Percentiles rank a stretch among this genome's conserved stretches.
phyloP scores from a whole-genome alignment of 2,888 invertebrate species.

The Cyclophora albipunctata region DNA sequence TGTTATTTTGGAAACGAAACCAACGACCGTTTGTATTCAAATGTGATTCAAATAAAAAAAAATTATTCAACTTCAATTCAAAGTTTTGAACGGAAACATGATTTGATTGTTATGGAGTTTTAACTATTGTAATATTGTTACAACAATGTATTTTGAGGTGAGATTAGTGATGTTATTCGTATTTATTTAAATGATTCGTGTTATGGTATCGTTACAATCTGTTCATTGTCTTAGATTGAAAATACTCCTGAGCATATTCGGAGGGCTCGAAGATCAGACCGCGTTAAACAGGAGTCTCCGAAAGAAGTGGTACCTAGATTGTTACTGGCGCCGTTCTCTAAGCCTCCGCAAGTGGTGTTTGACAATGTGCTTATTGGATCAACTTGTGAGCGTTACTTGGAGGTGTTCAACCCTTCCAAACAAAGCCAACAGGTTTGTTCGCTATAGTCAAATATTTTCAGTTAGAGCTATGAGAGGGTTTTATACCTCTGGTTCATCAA shows the following conservation, averaged over 20 bases:
- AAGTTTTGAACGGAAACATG: too few relatives aligned
- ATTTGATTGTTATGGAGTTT: too few relatives aligned
- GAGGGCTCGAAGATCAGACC: constrained; percentile 45
- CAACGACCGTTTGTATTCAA: too few relatives aligned
- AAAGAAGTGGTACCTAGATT: constrained; percentile 70
- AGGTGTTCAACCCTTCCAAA: constrained; percentile 75
- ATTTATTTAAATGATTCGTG: too few relatives aligned
- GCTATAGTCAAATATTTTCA: background rate
- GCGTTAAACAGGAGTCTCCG: constrained; percentile 37
- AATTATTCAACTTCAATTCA: too few relatives aligned
- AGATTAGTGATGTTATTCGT: too few relatives aligned
- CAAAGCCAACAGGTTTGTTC: constrained; percentile 50
- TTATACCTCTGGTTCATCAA: background rate
- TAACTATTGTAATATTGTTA: too few relatives aligned
- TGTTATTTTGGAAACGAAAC: too few relatives aligned
- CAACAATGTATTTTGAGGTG: background rate
- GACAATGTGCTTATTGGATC: constrained; percentile 78
- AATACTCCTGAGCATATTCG: constrained; percentile 65
- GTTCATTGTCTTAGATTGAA: constrained; percentile 45
- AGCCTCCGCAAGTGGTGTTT: constrained; percentile 79
- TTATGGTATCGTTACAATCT: too few relatives aligned
- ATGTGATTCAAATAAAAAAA: too few relatives aligned
- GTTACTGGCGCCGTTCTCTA: constrained; percentile 79
- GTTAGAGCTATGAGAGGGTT: background rate
- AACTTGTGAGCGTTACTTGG: constrained; percentile 67